Evolutionary conservation across 2,888 invertebrate species (phyloP), one percentile per base, ranked within the genome.

Genomic region (Drosophila phalerata): DNA sequence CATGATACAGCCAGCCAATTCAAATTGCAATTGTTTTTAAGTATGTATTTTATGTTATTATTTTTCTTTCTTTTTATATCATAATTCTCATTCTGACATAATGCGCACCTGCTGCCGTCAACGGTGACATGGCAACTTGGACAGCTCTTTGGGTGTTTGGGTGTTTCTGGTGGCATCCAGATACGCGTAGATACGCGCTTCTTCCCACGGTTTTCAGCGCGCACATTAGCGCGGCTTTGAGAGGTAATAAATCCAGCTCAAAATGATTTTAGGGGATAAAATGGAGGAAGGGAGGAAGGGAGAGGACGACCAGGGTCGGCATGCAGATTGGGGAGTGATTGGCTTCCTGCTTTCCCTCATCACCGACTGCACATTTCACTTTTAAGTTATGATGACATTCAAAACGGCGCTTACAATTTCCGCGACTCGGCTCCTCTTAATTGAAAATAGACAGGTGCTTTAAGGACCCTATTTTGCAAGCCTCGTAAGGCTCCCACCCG

Each of bases 81-180:
- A 76, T 81, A 75, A 79, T 87, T 85, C 70, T 69, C 69, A 68
- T 69, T 73, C 58, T 77, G 88, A 79, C 85, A 85, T 87, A 85
- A 87, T 79, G 82, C 71, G 77, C 84, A 84, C 84, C 84, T 87
- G 88, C 85, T 85, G 82, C 79, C 79, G 64, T 48, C 61, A 57
- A 56, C 55, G 64, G 47, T 61, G 57, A 52, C 70, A 55, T 60
- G 76, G 64, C 79, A 82, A 73, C 85, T 80, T 83, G 82, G 85
- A 72, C 67, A 45, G 68, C 80, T 69, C 63, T 85, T 79, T 68
- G 68, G 61, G 55, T 52, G n/a, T n/a, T n/a, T n/a, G n/a, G 52
- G 49, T 61, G 53, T 63, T 65, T 69, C 63, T 66, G 34, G n/a
- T 9, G n/a, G 22, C 13, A 37, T 51, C 19, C 34, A n/a, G n/a